Conservation (phyloP, 1,140 invertebrate species). For the Ceratina australensis region DNA sequence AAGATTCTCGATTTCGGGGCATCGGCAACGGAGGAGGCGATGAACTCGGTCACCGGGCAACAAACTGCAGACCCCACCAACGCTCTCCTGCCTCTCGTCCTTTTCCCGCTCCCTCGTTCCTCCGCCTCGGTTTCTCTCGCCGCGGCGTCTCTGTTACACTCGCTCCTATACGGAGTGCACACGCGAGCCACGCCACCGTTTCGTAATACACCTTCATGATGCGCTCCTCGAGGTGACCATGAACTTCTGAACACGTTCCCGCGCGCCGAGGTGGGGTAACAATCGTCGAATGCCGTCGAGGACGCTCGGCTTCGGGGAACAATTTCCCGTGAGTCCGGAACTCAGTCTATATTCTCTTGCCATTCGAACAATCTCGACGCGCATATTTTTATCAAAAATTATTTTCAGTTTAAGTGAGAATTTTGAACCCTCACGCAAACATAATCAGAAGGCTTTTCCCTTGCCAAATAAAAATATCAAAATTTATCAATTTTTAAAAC, state of each 20-base stretch:
- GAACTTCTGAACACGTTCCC: conserved; percentile 60
- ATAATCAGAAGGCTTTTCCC: no score
- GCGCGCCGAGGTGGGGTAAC: not conserved
- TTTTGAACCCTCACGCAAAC: no score
- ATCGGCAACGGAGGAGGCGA: conserved; percentile 67
- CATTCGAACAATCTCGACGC: no score
- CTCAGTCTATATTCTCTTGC: no score
- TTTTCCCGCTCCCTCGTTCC: conserved; percentile 7
- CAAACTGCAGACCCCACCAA: conserved; percentile 75
- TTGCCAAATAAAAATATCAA: no score
- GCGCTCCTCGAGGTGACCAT: conserved; percentile 72
- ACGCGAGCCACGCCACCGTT: conserved; percentile 57
- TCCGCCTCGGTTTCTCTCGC: conserved; percentile 6
- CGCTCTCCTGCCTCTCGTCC: conserved; percentile 34
- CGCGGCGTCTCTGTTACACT: conserved; percentile 5
- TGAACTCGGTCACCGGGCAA: conserved; percentile 81
- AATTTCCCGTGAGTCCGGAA: not conserved
- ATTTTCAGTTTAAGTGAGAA: no score
- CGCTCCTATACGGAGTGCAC: not conserved
- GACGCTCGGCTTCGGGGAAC: not conserved
- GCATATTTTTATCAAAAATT: no score
- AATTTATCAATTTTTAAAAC: no score
- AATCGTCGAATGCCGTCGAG: conserved; percentile 1
- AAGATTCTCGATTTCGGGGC: conserved; percentile 77
- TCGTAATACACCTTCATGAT: conserved; percentile 68